Evolutionary conservation across 2,113 vertebrate species (phyloP).

Genomic region (Myanophis thanlyinensis): DNA sequence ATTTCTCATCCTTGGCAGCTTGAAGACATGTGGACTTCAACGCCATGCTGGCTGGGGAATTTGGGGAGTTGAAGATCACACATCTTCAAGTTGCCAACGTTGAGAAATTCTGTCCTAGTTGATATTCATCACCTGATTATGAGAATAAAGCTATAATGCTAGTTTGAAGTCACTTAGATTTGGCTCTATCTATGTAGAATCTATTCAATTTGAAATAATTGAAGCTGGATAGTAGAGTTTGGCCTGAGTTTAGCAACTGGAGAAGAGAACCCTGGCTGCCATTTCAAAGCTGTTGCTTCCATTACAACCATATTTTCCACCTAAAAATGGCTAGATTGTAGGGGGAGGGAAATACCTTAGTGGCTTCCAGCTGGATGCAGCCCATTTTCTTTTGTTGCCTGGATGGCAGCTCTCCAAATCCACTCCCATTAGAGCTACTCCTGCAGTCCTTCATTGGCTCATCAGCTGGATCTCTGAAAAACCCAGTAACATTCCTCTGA

Average conservation of each 20-base stretch:
- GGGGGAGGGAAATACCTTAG: not conserved
- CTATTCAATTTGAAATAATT: not conserved
- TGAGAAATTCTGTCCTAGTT: not conserved
- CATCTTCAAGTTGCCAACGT: not conserved
- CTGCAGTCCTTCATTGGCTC: fast-evolving
- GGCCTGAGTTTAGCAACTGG: not conserved
- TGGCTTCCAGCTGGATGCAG: not conserved
- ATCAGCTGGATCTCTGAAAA: fast-evolving
- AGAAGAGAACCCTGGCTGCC: not conserved
- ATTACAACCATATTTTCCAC: not conserved
- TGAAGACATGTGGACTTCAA: not conserved
- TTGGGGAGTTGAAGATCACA: not conserved
- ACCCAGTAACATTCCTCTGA: not conserved
- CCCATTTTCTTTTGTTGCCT: not conserved
- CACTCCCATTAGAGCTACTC: not conserved
- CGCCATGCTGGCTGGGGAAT: not conserved
- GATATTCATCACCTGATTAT: not conserved
- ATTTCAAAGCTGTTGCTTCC: not conserved
- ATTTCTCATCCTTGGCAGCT: not conserved
- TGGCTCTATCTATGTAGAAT: not conserved
- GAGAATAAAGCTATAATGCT: not conserved
- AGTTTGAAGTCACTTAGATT: not conserved
- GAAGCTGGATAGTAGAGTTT: not conserved
- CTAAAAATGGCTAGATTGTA: not conserved
- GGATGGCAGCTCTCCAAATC: not conserved